Conservation (phyloP, 2,113 vertebrate species). For the Hypocryptadius cinnamomeus region DNA sequence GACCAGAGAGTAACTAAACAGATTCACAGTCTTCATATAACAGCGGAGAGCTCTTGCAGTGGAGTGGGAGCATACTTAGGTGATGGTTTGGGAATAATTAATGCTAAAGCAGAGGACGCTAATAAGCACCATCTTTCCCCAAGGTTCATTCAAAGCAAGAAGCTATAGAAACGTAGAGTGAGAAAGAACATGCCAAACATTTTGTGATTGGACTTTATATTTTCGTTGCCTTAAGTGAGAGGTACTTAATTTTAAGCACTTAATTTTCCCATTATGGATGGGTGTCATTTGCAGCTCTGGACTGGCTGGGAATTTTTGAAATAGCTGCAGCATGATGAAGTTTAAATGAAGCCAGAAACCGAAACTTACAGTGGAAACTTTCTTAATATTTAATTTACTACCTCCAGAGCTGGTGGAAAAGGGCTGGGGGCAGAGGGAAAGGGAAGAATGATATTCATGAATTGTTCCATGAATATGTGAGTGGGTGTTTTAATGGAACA, state of each 20-base stretch:
- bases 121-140: neutral
- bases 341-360: conserved; percentile 15
- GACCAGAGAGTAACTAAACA: neutral
- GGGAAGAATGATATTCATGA: neutral
- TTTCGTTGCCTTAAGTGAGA: neutral
- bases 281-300: neutral
- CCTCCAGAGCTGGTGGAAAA: conserved; percentile 16
- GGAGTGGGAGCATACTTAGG: fast-evolving
- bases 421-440: neutral
- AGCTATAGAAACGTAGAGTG: neutral
- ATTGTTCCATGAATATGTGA: neutral
- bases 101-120: neutral
- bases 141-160: neutral
- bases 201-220: neutral
- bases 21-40: neutral
- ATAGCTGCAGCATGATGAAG: conserved; percentile 26
- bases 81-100: neutral
- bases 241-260: conserved; percentile 9
- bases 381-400: conserved; percentile 20
- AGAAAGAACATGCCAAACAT: neutral
- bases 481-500: neutral
- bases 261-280: neutral
- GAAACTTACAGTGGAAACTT: conserved; percentile 44
- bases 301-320: conserved; percentile 9
- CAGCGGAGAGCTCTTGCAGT: neutral